A percentile compares a stretch with the other conserved stretches of the same genome.
Evolutionary conservation across 2,797 vertebrate species (phyloP).

Genomic region (Molossus alvarezi): DNA sequence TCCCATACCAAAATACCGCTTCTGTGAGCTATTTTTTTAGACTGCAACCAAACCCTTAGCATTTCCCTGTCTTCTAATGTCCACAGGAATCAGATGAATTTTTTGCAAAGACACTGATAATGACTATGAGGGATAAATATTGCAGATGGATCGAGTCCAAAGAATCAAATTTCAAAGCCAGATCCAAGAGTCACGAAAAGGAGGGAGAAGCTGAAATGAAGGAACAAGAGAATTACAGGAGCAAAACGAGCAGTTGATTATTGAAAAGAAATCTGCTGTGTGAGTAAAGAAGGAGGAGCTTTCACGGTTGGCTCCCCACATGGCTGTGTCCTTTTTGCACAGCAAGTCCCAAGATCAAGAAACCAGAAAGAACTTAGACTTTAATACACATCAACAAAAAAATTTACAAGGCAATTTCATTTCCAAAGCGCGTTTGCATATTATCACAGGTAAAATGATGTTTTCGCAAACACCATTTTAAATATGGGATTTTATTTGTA

Average conservation of each 20-base stretch:
- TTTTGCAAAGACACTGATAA: slow-evolving; percentile 44
- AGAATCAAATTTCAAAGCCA: slow-evolving; percentile 60
- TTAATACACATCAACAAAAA: slow-evolving; percentile 17
- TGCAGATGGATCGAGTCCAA: slow-evolving; percentile 49
- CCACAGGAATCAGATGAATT: slow-evolving; percentile 6
- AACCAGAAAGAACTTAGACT: slow-evolving; percentile 51
- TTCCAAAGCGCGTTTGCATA: slow-evolving; percentile 54
- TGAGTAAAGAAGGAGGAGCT: slow-evolving; percentile 63
- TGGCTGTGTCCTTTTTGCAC: slow-evolving; percentile 35
- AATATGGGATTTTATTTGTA: slow-evolving; percentile 68
- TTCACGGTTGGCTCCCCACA: background rate
- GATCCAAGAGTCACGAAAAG: slow-evolving; percentile 39
- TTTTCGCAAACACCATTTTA: slow-evolving; percentile 69
- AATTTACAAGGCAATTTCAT: slow-evolving; percentile 64
- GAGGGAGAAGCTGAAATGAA: slow-evolving; percentile 66
- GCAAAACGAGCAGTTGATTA: slow-evolving; percentile 59
- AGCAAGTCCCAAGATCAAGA: slow-evolving; percentile 59
- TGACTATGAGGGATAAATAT: slow-evolving; percentile 55
- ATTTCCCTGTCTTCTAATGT: background rate
- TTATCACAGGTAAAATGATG: slow-evolving; percentile 67
- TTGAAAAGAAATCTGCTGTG: slow-evolving; percentile 68
- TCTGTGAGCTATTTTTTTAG: slow-evolving; percentile 2
- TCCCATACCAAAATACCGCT: background rate
- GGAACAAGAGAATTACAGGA: slow-evolving; percentile 40
- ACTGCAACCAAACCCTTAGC: background rate